phyloP scores from a whole-genome alignment of 1,140 invertebrate species.

The Laodelphax striatellus region DNA sequence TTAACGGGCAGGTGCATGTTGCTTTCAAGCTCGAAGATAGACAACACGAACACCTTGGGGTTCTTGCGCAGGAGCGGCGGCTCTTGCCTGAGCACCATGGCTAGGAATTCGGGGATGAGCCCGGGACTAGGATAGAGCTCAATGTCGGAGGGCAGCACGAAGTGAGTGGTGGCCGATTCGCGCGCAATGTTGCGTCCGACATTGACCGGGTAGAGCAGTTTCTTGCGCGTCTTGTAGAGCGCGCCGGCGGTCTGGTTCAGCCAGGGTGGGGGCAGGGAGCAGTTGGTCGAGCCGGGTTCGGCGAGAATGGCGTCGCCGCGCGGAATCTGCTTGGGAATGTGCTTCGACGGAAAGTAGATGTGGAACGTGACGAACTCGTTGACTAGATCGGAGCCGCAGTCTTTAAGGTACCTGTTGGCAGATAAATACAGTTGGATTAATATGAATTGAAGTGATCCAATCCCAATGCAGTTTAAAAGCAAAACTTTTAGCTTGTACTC shows the following conservation, averaged over 20 bases:
- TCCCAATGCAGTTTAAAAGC: too few relatives aligned
- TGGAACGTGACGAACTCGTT: slow-evolving; percentile 71
- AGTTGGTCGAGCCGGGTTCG: slow-evolving; percentile 47
- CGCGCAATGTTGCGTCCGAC: slow-evolving; percentile 76
- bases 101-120: slow-evolving; percentile 59
- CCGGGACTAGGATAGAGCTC: slow-evolving; percentile 78
- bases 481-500: too few relatives aligned
- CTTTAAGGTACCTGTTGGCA: slow-evolving; percentile 37
- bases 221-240: slow-evolving; percentile 68
- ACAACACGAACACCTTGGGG: slow-evolving; percentile 67
- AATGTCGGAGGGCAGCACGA: slow-evolving; percentile 75
- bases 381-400: slow-evolving; percentile 46
- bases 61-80: slow-evolving; percentile 48
- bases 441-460: too few relatives aligned
- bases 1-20: slow-evolving; percentile 36
- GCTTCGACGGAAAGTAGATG: slow-evolving; percentile 72
- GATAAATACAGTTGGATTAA: slow-evolving; percentile 2
- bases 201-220: slow-evolving; percentile 76
- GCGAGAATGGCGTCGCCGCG: slow-evolving; percentile 42
- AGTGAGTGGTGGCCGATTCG: slow-evolving; percentile 68
- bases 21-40: slow-evolving; percentile 72
- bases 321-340: slow-evolving; percentile 62
- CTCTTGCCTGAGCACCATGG: slow-evolving; percentile 63
- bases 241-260: slow-evolving; percentile 45
- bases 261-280: slow-evolving; percentile 54